These are phyloP conservation scores for Amitus sp. DNA, from an alignment of 2,888 invertebrate species.

Conservation along the genomic window DNA sequence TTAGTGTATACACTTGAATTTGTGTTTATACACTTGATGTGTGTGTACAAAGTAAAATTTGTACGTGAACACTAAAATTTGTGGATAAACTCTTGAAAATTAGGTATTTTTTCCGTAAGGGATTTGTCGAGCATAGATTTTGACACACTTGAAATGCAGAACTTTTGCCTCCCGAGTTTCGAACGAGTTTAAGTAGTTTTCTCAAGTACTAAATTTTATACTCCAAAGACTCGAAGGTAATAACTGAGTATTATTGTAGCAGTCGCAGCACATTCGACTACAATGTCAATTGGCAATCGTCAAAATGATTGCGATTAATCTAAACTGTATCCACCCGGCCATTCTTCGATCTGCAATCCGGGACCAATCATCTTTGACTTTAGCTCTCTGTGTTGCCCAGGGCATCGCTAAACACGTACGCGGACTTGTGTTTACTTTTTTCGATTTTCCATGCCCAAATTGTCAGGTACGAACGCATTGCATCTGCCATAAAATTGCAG, in stretches of 20 bases:
- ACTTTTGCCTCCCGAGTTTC: no score
- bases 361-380: conserved; percentile 56
- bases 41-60: no score
- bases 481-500: not conserved
- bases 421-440: conserved; percentile 5
- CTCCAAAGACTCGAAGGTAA: conserved; percentile 15
- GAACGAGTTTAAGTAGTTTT: no score
- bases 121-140: no score
- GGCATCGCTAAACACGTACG: conserved; percentile 34
- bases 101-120: no score
- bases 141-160: no score
- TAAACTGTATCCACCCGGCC: conserved; percentile 45
- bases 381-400: conserved; percentile 41
- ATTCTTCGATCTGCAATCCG: conserved; percentile 53
- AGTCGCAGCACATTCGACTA: conserved; percentile 30
- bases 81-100: no score
- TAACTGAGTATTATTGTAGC: conserved; percentile 8
- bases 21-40: no score
- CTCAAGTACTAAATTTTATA: conserved; percentile 1
- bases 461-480: not conserved
- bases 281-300: conserved; percentile 39
- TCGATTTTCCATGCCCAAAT: not conserved
- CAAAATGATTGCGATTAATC: conserved; percentile 34
- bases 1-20: no score
- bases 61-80: no score